phyloP scores from a whole-genome alignment of 2,113 vertebrate genomes.

The Alaudala cheleensis region DNA sequence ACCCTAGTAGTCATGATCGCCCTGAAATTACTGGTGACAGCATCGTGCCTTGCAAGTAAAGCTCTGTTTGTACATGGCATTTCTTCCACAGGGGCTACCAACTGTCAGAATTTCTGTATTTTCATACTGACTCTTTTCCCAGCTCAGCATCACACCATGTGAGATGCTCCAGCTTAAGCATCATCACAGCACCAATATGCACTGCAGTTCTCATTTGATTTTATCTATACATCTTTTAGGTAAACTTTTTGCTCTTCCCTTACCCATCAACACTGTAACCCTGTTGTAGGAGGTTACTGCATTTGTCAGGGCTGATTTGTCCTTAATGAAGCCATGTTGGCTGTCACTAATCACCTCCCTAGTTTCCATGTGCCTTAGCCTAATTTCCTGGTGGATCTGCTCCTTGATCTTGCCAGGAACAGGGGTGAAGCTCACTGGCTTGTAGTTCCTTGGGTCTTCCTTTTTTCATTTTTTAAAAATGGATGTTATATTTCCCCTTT shows the following conservation, averaged over 20 bases:
- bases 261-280: neutral
- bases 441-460: neutral
- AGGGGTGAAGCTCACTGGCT: neutral
- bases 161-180: neutral
- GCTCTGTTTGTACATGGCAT: neutral
- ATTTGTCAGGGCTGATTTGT: neutral
- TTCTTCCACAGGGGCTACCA: neutral
- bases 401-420: neutral
- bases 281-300: neutral
- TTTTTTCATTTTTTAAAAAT: neutral
- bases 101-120: neutral
- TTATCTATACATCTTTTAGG: neutral
- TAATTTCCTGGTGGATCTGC: neutral
- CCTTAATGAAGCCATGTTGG: neutral
- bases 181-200: neutral
- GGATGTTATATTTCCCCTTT: neutral
- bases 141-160: neutral
- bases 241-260: neutral
- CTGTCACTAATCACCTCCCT: neutral
- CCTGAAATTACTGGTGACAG: neutral
- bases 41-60: neutral
- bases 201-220: neutral
- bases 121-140: neutral
- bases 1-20: neutral
- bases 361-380: neutral